These are phyloP conservation scores for Triplophysa bombifrons DNA, from an alignment of 2,797 vertebrate species.

Conservation along the genomic window DNA sequence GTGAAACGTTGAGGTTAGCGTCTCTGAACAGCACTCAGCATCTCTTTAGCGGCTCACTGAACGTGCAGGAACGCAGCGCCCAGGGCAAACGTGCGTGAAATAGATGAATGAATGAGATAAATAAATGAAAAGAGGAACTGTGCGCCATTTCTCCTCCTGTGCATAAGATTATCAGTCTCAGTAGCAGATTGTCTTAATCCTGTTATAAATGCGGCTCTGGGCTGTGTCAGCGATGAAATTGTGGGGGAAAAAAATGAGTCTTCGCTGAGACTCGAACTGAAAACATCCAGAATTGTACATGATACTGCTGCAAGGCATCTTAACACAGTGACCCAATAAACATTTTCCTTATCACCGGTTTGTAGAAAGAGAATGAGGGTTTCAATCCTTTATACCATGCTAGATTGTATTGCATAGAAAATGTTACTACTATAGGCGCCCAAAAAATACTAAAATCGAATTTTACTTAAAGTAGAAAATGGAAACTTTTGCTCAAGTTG, in stretches of 20 bases:
- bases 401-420: not conserved
- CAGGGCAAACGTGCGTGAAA: constrained; percentile 49
- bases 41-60: constrained; percentile 30
- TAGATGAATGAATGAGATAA: constrained; percentile 56
- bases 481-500: too few relatives aligned
- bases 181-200: constrained; percentile 67
- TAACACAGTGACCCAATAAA: constrained; percentile 27
- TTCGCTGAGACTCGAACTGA: constrained; percentile 48
- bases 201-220: constrained; percentile 61
- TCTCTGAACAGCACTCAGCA: constrained; percentile 19
- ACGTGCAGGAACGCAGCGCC: constrained; percentile 9
- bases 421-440: too few relatives aligned
- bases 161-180: constrained; percentile 66
- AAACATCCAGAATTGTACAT: not conserved
- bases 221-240: constrained; percentile 46
- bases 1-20: constrained; percentile 42
- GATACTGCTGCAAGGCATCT: constrained; percentile 36
- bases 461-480: too few relatives aligned
- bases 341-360: constrained; percentile 22
- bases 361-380: constrained; percentile 15
- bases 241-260: constrained; percentile 26
- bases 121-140: constrained; percentile 56
- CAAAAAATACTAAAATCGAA: not conserved
- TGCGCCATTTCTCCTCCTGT: constrained; percentile 49
- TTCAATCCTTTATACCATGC: not conserved